A percentile compares a stretch with the other conserved stretches of the same genome.
Evolutionary conservation across 2,113 vertebrate genomes (phyloP).

Genomic region (Eretmochelys imbricata): DNA sequence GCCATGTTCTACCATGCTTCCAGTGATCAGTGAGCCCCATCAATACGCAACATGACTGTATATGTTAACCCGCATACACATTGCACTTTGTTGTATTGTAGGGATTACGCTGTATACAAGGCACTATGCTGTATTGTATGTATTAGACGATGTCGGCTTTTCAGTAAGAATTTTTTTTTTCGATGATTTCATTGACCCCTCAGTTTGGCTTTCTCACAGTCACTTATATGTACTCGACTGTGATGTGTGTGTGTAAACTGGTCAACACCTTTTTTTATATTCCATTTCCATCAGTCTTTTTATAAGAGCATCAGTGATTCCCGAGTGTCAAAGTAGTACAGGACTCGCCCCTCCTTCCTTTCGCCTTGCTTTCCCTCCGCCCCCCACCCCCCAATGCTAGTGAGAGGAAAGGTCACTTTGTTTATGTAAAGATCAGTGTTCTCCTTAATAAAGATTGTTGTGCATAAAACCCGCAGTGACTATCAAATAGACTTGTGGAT

Average conservation of each 20-base stretch:
- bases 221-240: background rate
- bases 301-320: fast-evolving
- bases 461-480: background rate
- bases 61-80: fast-evolving
- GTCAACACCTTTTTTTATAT: background rate
- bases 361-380: background rate
- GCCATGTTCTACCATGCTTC: fast-evolving
- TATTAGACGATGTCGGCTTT: fast-evolving
- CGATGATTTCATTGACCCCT: background rate
- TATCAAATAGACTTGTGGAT: background rate
- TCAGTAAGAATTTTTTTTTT: background rate
- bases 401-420: constrained; percentile 23
- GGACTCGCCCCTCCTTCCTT: background rate
- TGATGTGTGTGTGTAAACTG: background rate
- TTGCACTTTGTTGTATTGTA: fast-evolving
- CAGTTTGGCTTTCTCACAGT: background rate
- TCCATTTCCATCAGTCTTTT: background rate
- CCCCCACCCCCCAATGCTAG: background rate
- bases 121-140: background rate
- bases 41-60: fast-evolving
- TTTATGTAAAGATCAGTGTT: background rate
- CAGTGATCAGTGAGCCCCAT: background rate
- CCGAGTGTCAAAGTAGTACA: constrained; percentile 1
- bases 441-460: constrained; percentile 2
- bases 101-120: background rate